Conservation (phyloP, 2,888 invertebrate species). For the Scaptomyza cyrtandrae region DNA sequence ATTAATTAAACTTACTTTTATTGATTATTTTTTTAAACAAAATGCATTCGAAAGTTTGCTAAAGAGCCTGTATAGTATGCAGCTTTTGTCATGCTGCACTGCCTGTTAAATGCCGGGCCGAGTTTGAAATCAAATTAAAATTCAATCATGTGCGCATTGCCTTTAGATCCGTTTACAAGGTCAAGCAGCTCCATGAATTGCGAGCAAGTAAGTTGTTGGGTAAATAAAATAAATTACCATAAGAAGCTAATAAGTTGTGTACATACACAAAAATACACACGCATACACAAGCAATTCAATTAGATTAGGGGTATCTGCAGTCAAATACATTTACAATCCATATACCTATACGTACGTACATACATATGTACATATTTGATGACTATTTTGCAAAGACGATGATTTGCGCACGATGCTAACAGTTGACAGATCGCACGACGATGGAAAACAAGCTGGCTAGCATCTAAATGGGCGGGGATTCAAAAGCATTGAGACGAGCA, state of each 20-base stretch:
- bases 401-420: background rate
- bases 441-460: too few species aligned
- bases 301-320: background rate
- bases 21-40: background rate
- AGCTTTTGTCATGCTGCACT: slow-evolving; percentile 19
- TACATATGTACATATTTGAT: background rate
- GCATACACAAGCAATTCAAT: slow-evolving; percentile 7
- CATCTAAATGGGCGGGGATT: slow-evolving; percentile 2
- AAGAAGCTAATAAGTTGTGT: slow-evolving; percentile 15
- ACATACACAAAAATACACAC: background rate
- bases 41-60: background rate
- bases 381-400: slow-evolving; percentile 1
- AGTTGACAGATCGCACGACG: slow-evolving; percentile 18
- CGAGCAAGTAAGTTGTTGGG: slow-evolving; percentile 6
- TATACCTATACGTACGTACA: background rate
- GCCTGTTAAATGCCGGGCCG: background rate
- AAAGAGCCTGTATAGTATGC: background rate
- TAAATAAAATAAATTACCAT: slow-evolving; percentile 18
- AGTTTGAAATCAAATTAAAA: slow-evolving; percentile 13
- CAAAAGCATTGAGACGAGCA: background rate
- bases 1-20: background rate
- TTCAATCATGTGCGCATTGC: background rate
- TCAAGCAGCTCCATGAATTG: background rate
- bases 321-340: slow-evolving; percentile 5
- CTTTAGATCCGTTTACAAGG: slow-evolving; percentile 6